Percentiles rank a stretch among this genome's conserved stretches.
Evolutionary conservation across 2,888 invertebrate genomes (phyloP).

Genomic region (Acanthoscelides obtectus): DNA sequence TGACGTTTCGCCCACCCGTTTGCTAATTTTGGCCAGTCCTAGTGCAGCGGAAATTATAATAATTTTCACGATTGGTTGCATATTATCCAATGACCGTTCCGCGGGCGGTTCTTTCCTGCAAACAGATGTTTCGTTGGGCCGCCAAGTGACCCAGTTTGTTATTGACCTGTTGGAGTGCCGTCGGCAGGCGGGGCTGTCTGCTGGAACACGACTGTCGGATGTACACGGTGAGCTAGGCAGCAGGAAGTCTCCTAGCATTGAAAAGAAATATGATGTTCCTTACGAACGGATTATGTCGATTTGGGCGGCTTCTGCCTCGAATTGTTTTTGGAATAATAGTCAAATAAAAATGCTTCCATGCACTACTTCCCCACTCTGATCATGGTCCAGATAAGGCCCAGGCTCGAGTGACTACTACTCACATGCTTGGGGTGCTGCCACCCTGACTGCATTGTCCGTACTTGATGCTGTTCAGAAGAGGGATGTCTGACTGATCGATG

Average conservation of each 20-base stretch:
- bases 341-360: no score
- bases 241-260: neutral
- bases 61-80: constrained; percentile 40
- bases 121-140: constrained; percentile 41
- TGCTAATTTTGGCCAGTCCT: neutral
- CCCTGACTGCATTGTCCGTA: no score
- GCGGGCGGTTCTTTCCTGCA: constrained; percentile 38
- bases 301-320: no score
- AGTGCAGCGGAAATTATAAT: constrained; percentile 10
- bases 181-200: constrained; percentile 38
- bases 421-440: no score
- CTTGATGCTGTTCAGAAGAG: no score
- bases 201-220: neutral
- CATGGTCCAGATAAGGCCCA: no score
- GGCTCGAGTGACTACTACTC: no score
- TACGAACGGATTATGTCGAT: no score
- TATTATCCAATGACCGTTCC: constrained; percentile 41
- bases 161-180: constrained; percentile 40
- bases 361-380: no score
- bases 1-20: neutral
- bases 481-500: no score
- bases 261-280: no score
- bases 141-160: constrained; percentile 40
- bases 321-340: no score
- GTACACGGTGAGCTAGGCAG: neutral